Evolutionary conservation across 2,113 vertebrate species (phyloP).

Genomic region (Neoarius graeffei): DNA sequence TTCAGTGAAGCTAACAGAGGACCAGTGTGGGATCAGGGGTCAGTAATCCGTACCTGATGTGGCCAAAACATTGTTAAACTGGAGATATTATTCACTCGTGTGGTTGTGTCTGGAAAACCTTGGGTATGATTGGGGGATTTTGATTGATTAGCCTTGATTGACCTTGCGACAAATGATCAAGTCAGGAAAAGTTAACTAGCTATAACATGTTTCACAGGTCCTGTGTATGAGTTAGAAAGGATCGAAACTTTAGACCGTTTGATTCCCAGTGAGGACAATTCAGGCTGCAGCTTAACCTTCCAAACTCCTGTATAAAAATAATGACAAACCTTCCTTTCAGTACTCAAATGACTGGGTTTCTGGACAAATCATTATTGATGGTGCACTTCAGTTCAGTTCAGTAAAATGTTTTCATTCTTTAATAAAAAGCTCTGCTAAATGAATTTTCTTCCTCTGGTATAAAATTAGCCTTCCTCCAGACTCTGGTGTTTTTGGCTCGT

Average conservation of each 20-base stretch:
- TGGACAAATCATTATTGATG: not conserved
- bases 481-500: not conserved
- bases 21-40: not conserved
- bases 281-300: not conserved
- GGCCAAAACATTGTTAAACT: not conserved
- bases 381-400: not conserved
- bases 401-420: not conserved
- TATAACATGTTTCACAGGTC: not conserved
- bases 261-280: not conserved
- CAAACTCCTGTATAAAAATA: not conserved
- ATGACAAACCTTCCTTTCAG: not conserved
- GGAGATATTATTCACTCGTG: not conserved
- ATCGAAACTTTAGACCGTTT: not conserved
- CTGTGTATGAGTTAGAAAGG: not conserved
- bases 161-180: not conserved
- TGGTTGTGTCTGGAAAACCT: not conserved
- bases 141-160: not conserved
- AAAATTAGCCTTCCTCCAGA: not conserved
- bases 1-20: not conserved
- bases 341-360: not conserved
- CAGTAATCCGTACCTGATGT: not conserved
- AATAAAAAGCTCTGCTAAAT: not conserved
- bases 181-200: not conserved
- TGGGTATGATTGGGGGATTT: not conserved
- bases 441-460: not conserved